These are phyloP conservation scores for Taenioides sp. DNA, from an alignment of 2,797 vertebrate genomes.

Conservation along the genomic window DNA sequence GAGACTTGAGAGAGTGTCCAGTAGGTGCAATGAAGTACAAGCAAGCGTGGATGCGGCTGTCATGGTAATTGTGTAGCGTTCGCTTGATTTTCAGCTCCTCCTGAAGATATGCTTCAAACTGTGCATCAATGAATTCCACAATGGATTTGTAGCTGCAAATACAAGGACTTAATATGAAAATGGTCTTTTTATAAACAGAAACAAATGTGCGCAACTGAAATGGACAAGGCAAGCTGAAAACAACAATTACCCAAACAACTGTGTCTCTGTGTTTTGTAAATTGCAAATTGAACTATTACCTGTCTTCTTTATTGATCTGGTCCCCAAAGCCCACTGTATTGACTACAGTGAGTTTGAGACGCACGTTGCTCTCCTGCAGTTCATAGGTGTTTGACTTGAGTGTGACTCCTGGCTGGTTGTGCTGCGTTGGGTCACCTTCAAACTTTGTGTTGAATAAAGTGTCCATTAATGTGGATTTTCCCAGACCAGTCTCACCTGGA, in stretches of 20 bases:
- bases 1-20: constrained; percentile 94
- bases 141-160: constrained; percentile 92
- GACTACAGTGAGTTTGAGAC: constrained; percentile 92
- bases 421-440: constrained; percentile 91
- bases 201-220: background rate
- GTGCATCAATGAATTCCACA: constrained; percentile 95
- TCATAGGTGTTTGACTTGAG: constrained; percentile 94
- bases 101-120: constrained; percentile 97
- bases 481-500: constrained; percentile 94
- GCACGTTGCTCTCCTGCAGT: constrained; percentile 94
- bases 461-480: constrained; percentile 98
- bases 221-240: background rate
- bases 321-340: constrained; percentile 95
- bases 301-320: constrained; percentile 98
- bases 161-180: constrained; percentile 8
- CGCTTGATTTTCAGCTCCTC: constrained; percentile 97
- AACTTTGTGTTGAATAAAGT: constrained; percentile 99
- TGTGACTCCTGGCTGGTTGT: constrained; percentile 93
- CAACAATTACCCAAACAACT: background rate
- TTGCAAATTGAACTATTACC: constrained; percentile 74
- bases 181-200: background rate
- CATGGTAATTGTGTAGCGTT: constrained; percentile 94
- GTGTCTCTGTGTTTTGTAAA: background rate
- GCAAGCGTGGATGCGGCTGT: constrained; percentile 94
- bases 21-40: constrained; percentile 98